phyloP scores from a whole-genome alignment of 1,140 invertebrate genomes.

The Zaprionus gabonicus region DNA sequence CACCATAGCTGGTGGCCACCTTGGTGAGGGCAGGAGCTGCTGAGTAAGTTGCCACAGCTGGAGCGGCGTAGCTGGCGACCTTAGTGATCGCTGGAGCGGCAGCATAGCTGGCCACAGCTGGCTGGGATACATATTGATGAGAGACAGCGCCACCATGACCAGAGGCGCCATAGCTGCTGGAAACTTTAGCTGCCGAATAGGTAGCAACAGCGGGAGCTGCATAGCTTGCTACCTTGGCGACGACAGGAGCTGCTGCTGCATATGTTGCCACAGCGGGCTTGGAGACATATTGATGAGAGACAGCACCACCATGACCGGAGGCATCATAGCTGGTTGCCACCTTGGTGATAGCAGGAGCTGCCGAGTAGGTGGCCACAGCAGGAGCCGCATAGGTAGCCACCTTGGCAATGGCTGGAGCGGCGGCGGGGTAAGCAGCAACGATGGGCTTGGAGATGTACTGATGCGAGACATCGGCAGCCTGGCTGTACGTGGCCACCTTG shows the following conservation, averaged over 20 bases:
- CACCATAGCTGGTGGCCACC: slow-evolving; percentile 41
- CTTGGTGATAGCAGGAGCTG: slow-evolving; percentile 42
- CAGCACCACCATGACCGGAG: slow-evolving; percentile 47
- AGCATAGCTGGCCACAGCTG: slow-evolving; percentile 46
- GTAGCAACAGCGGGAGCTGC: slow-evolving; percentile 52
- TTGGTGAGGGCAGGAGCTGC: slow-evolving; percentile 47
- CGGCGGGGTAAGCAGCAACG: slow-evolving; percentile 22
- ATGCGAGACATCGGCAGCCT: slow-evolving; percentile 45
- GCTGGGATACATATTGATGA: slow-evolving; percentile 73
- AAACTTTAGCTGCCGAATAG: slow-evolving; percentile 53
- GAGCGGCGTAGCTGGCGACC: slow-evolving; percentile 28
- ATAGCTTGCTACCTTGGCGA: slow-evolving; percentile 64
- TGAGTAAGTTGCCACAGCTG: slow-evolving; percentile 22
- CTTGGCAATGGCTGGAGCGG: slow-evolving; percentile 43
- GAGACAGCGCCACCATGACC: slow-evolving; percentile 62
- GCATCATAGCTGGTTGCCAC: slow-evolving; percentile 37
- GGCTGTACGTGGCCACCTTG: slow-evolving; percentile 43
- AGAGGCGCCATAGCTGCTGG: slow-evolving; percentile 40
- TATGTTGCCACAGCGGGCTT: slow-evolving; percentile 53
- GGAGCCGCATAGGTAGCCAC: slow-evolving; percentile 35
- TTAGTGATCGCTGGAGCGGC: slow-evolving; percentile 39
- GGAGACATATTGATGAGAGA: slow-evolving; percentile 71
- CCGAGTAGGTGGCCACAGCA: slow-evolving; percentile 9
- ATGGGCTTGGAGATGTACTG: slow-evolving; percentile 53
- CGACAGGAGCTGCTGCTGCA: slow-evolving; percentile 49